Percentiles rank a stretch among this genome's conserved stretches.
These are phyloP conservation scores for Oceanodroma leucorhoa DNA, from an alignment of 2,797 vertebrate genomes.

Conservation along the genomic window DNA sequence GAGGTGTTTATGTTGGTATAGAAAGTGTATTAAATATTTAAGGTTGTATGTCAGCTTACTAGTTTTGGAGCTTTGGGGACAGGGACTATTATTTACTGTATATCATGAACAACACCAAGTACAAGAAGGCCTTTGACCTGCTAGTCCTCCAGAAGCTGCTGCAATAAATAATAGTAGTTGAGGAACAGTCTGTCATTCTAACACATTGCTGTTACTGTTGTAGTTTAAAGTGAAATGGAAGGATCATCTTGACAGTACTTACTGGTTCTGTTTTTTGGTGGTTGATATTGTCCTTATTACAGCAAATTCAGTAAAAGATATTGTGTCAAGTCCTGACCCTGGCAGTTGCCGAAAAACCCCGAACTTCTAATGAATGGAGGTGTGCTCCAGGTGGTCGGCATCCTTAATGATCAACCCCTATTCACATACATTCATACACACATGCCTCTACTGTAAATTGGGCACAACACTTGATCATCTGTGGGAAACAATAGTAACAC, in stretches of 20 bases:
- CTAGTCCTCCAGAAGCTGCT: neutral
- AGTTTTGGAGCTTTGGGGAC: neutral
- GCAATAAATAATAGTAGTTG: neutral
- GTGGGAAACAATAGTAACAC: neutral
- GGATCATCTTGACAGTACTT: neutral
- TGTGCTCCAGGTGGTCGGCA: neutral
- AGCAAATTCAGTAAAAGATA: neutral
- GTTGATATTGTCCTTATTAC: neutral
- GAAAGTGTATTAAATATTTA: neutral
- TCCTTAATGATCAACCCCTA: neutral
- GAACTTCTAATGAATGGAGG: neutral
- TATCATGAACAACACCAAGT: neutral
- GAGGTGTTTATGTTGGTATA: neutral
- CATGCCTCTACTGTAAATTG: fast-evolving
- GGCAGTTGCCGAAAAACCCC: neutral
- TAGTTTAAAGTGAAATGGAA: neutral
- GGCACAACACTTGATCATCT: neutral
- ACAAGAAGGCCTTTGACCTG: neutral
- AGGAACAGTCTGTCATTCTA: neutral
- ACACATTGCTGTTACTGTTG: neutral
- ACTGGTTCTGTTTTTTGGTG: neutral
- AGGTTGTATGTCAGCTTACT: neutral
- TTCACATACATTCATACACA: neutral
- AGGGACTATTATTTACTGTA: neutral
- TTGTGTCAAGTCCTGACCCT: neutral